Conservation (phyloP, 2,888 invertebrate genomes). For the Brachylomia viminalis region DNA sequence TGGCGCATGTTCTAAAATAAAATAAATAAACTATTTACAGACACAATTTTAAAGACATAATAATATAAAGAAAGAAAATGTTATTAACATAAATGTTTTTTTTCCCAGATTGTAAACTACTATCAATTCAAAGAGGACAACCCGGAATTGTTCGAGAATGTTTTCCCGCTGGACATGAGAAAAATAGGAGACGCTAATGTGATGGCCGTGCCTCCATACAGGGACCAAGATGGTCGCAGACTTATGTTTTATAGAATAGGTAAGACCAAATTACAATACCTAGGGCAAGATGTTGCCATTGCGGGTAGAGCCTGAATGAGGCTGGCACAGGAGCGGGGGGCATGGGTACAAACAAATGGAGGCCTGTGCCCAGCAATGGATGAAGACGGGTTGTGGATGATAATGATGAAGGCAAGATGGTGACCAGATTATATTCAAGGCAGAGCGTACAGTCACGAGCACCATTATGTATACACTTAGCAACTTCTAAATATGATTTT, state of each 20-base stretch:
- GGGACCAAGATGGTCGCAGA: constrained; percentile 93
- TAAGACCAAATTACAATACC: constrained; percentile 67
- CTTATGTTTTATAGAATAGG: constrained; percentile 94
- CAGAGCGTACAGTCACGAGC: no score
- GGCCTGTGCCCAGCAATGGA: no score
- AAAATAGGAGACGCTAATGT: constrained; percentile 92
- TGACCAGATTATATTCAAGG: neutral
- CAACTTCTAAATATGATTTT: no score
- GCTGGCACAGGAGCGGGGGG: neutral
- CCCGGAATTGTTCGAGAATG: constrained; percentile 92
- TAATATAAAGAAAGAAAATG: neutral
- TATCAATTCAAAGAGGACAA: constrained; percentile 94
- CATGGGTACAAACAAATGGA: neutral
- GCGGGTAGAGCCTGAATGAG: neutral
- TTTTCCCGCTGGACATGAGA: constrained; percentile 92
- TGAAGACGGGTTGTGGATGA: neutral
- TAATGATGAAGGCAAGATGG: neutral
- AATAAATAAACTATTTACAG: neutral
- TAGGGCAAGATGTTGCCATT: neutral
- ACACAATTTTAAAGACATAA: neutral
- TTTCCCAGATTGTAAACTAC: constrained; percentile 93
- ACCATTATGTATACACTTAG: no score
- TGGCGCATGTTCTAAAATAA: neutral
- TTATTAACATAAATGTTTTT: neutral
- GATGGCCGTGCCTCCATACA: constrained; percentile 93